Conservation (phyloP, 2,888 invertebrate species). For the Autographa gamma region DNA sequence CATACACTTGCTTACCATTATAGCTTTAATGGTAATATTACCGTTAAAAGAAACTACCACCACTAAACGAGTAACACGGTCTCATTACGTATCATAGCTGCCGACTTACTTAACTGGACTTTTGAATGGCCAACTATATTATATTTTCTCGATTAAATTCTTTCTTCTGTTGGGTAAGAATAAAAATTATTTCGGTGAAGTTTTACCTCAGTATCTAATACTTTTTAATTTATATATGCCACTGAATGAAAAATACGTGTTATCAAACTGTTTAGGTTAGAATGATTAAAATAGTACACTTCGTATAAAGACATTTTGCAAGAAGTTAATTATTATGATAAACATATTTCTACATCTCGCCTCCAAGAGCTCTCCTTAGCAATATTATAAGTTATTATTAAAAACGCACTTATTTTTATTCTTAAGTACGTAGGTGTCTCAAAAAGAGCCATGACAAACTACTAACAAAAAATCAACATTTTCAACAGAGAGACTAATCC, state of each 20-base stretch:
- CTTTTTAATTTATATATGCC: too few species aligned
- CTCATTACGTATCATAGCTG: constrained; percentile 58
- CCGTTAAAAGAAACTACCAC: constrained; percentile 75
- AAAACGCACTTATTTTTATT: too few species aligned
- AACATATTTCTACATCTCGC: too few species aligned
- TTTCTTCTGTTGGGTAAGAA: not conserved
- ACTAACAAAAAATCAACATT: constrained; percentile 28
- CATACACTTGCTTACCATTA: constrained; percentile 54
- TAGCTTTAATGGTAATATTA: constrained; percentile 56
- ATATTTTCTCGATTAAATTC: constrained; percentile 30
- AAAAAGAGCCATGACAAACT: not conserved
- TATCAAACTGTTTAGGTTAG: too few species aligned
- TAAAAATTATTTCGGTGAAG: not conserved
- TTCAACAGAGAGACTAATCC: constrained; percentile 36
- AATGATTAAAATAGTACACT: too few species aligned
- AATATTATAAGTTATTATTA: too few species aligned
- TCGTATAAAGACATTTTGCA: too few species aligned
- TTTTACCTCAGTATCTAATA: too few species aligned
- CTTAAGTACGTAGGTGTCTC: too few species aligned
- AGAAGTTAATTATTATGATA: too few species aligned
- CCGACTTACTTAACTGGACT: constrained; percentile 54
- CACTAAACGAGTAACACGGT: constrained; percentile 65
- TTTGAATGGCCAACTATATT: constrained; percentile 50
- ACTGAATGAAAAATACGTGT: too few species aligned
- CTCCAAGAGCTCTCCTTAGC: too few species aligned